Evolutionary conservation across 2,888 invertebrate species (phyloP).

Genomic region (Aethes cnicana): DNA sequence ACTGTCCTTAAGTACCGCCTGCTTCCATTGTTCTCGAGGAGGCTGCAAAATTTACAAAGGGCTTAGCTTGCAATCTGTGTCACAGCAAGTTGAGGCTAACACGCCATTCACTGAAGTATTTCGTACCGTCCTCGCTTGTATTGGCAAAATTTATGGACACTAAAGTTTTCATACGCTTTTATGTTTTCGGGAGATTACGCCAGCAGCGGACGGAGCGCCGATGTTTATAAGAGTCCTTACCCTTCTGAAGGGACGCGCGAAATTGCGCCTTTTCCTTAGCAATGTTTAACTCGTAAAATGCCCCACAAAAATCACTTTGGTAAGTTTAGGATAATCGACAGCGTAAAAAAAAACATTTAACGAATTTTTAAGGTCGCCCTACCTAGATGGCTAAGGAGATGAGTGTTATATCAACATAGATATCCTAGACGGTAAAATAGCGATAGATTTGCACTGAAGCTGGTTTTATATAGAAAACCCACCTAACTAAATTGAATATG

Average conservation of each 20-base stretch:
- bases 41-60: conserved; percentile 30
- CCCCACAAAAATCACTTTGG: conserved; percentile 43
- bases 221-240: conserved; percentile 59
- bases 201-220: conserved; percentile 50
- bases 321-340: conserved; percentile 21
- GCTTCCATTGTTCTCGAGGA: conserved; percentile 11
- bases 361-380: conserved; percentile 6
- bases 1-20: conserved; percentile 12
- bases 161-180: conserved; percentile 72
- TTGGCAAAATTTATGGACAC: conserved; percentile 70
- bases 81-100: conserved; percentile 39
- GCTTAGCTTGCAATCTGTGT: conserved; percentile 35
- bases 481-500: no score
- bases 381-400: conserved; percentile 5
- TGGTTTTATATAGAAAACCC: no score
- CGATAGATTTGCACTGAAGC: no score
- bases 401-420: no score
- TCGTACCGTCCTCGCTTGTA: conserved; percentile 51
- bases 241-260: conserved; percentile 50
- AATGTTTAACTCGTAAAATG: conserved; percentile 50
- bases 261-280: conserved; percentile 54
- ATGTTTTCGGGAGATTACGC: conserved; percentile 69
- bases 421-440: no score
- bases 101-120: conserved; percentile 49
- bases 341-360: conserved; percentile 18